A percentile compares a stretch with the other conserved stretches of the same genome.
Conservation (phyloP, 2,797 vertebrate species). For the Coilia nasus region DNA sequence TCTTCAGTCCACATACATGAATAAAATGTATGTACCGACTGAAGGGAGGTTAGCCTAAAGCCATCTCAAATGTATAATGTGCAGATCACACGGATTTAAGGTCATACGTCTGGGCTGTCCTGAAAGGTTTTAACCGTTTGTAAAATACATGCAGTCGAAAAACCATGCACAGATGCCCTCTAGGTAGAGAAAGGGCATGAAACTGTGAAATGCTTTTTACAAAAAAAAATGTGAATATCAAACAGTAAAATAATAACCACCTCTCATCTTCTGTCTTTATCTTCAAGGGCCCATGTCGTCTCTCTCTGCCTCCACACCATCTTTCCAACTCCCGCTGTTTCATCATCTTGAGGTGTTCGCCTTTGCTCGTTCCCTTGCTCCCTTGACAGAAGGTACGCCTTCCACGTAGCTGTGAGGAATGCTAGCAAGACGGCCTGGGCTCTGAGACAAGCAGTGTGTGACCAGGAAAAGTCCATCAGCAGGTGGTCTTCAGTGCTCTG, state of each 20-base stretch:
- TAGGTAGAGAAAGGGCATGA: neutral
- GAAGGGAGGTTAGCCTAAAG: conserved; percentile 42
- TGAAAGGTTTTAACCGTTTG: neutral
- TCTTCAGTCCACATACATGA: conserved; percentile 35
- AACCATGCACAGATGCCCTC: conserved; percentile 57
- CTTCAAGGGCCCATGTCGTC: conserved; percentile 31
- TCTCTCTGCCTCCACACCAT: conserved; percentile 30
- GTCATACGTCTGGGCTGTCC: neutral
- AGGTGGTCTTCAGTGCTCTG: neutral
- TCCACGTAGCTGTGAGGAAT: neutral
- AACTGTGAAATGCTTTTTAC: conserved; percentile 40
- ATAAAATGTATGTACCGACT: conserved; percentile 45
- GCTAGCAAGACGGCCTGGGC: neutral
- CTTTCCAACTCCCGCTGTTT: neutral
- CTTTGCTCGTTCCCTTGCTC: neutral
- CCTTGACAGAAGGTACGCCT: neutral
- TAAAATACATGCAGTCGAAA: conserved; percentile 57
- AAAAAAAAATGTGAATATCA: conserved; percentile 61
- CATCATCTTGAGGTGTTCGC: neutral
- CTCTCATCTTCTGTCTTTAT: conserved; percentile 71
- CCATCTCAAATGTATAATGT: conserved; percentile 44
- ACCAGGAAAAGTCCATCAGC: neutral
- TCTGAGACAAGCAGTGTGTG: neutral
- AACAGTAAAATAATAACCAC: conserved; percentile 71
- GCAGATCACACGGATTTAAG: neutral